Evolutionary conservation across 2,797 vertebrate species (phyloP).

Genomic region (Lepilemur ruficaudatus): DNA sequence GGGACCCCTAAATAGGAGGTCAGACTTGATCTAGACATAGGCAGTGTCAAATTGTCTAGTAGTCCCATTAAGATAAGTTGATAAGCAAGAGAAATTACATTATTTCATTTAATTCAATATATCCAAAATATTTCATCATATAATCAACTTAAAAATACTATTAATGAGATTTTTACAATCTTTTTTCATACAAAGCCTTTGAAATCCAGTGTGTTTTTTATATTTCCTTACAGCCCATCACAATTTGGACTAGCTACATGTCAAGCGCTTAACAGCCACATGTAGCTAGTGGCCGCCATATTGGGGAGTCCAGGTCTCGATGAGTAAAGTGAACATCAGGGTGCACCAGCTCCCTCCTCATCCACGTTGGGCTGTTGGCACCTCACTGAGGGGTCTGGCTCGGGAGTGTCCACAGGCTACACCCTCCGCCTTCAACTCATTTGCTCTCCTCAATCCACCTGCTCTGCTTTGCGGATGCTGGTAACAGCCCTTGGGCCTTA

Average conservation of each 20-base stretch:
- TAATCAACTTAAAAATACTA: background rate
- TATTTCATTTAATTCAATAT: background rate
- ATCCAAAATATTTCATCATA: constrained; percentile 17
- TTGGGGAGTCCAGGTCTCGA: background rate
- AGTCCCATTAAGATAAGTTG: constrained; percentile 34
- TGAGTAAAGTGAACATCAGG: background rate
- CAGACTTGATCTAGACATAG: background rate
- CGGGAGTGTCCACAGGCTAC: background rate
- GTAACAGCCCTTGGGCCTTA: background rate
- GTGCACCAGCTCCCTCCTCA: background rate
- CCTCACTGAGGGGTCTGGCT: background rate
- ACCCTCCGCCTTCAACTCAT: background rate
- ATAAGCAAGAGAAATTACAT: constrained; percentile 4
- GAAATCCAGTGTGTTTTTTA: background rate
- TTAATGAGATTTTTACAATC: background rate
- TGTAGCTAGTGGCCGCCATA: background rate
- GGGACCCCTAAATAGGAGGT: background rate
- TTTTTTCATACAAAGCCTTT: background rate
- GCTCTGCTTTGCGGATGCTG: background rate
- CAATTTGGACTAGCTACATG: background rate
- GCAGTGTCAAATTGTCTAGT: background rate
- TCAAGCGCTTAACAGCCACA: background rate
- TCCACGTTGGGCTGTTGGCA: background rate
- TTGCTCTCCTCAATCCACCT: background rate
- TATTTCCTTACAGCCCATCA: rapidly evolving